Evolutionary conservation across 2,113 vertebrate genomes (phyloP).

Genomic region (Seriola rivoliana): DNA sequence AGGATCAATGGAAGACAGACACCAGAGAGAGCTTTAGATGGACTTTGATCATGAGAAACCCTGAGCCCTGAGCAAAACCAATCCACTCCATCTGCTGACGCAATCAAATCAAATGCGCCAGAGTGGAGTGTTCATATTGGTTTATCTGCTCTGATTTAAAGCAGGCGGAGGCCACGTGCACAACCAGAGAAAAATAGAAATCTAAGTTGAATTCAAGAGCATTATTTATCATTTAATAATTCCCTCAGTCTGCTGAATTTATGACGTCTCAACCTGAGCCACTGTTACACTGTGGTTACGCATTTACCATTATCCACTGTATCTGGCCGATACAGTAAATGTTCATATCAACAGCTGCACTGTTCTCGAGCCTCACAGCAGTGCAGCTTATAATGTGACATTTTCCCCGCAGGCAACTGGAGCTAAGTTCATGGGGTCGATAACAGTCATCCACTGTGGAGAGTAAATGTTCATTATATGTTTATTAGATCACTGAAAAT

Average conservation of each 20-base stretch:
- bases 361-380: too few relatives aligned
- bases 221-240: too few relatives aligned
- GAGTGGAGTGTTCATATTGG: slow-evolving; percentile 10
- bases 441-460: neutral
- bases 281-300: too few relatives aligned
- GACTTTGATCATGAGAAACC: slow-evolving; percentile 48
- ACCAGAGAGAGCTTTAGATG: slow-evolving; percentile 39
- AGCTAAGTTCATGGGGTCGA: too few relatives aligned
- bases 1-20: slow-evolving; percentile 35
- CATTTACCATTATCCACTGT: too few relatives aligned
- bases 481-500: neutral
- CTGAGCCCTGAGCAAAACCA: slow-evolving; percentile 30
- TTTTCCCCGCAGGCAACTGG: too few relatives aligned
- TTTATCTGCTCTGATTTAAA: slow-evolving; percentile 12
- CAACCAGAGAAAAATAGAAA: neutral
- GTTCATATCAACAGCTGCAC: too few relatives aligned
- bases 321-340: too few relatives aligned
- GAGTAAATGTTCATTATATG: neutral
- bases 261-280: neutral
- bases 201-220: too few relatives aligned
- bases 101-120: slow-evolving; percentile 43
- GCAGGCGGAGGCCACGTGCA: neutral
- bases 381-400: too few relatives aligned
- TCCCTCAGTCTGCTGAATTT: too few relatives aligned
- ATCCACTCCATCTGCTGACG: slow-evolving; percentile 49